Base-by-base conservation (phyloP, 2,888 invertebrate species). In the Asteroscopus sphinx region DNA sequence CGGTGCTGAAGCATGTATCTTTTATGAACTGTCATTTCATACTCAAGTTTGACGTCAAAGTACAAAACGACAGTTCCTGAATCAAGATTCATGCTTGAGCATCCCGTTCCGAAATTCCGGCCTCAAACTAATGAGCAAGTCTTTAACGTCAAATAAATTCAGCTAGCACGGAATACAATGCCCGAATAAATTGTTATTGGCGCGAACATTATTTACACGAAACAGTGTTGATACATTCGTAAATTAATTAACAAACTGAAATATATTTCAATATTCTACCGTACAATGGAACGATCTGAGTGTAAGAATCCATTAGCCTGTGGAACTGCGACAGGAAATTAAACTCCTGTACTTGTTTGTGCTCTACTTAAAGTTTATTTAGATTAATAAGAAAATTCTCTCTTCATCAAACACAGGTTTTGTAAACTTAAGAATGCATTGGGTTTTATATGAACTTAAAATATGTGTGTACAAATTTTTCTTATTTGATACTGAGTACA, bases 271-370 rank as follows among this genome's bases (percentile, higher is more conserved):
- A 55, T 39, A 17, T 28, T 37, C 36, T 46, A 9, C 16, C 28
- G 13, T 45, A 28, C 35, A 48, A 45, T 68, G 51, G 35, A 45
- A 12, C 36, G 26, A 41, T 52, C 35, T 44, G 35, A 54, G 44
- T 44, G 32, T 52, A 46, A 45, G 53, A 54, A 59, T 68, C 30
- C 53, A 63, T 71, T 63, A 54, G 28, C 42, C 6, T 16, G 25
- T 12, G 47, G 36, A 12, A 54, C 21, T 42, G 17, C 15, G 48
- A 46, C 67, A 71, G 71, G 66, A 65, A 65, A 68, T 70, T 56
- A 70, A 68, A 49, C 37, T 59, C 16, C 30, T 52, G 39, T 25
- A 37, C 36, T 48, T 53, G 44, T 46, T 49, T 64, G 39, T 44
- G 32, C 33, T 37, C 13, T 41, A 48, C 16, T 52, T 11, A 37